Base-by-base conservation (phyloP, 2,113 vertebrate genomes). In the Tetrax tetrax region DNA sequence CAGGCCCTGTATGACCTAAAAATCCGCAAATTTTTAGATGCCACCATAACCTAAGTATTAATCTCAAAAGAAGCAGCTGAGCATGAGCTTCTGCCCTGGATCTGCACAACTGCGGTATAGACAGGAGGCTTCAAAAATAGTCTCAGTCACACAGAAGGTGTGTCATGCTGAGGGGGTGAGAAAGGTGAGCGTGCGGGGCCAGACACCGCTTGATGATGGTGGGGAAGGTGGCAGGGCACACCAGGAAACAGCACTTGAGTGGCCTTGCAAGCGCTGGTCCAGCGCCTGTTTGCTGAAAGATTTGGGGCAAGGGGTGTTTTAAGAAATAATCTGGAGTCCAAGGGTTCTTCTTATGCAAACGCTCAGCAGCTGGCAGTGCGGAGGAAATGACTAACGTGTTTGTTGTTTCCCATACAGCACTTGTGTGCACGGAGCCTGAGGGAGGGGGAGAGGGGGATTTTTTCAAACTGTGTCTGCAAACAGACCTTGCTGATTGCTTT, bases 251-350 rank as follows among this genome's bases (percentile, higher is more conserved):
- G n/a, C 15, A 9, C 37, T 53, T 19, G 11, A 25, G 45, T 22
- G 25, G 53, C 82, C 66, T 65, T 1, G 0, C 48, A 65, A 87
- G 90, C 81, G 61, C 57, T 0, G 0, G 27, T 21, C 78, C 78
- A 83, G 37, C 2, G 0, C 47, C 31, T 91, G 82, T 93, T 93
- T 95, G 89, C 87, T 51, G 78, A 96, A 83, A 93, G 90, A 77
- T 95, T 86, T 94, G 70, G 33, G 69, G 63, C 0, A 1, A 94
- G 89, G 90, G 78, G 75, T 57, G 63, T 94, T 96, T 94, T 94
- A 96, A 96, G 95, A 97, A 96, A 93, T 59, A 83, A 95, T 86
- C 91, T 96, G 94, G 94, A 96, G 95, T 96, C 96, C 94, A 95
- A 97, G 96, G 94, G 95, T 96, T 83, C 78, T 87, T 96, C 89